A percentile compares a stretch with the other conserved stretches of the same genome.
Evolutionary conservation across 1,140 invertebrate genomes (phyloP).

Genomic region (Schlechtendalia chinensis): DNA sequence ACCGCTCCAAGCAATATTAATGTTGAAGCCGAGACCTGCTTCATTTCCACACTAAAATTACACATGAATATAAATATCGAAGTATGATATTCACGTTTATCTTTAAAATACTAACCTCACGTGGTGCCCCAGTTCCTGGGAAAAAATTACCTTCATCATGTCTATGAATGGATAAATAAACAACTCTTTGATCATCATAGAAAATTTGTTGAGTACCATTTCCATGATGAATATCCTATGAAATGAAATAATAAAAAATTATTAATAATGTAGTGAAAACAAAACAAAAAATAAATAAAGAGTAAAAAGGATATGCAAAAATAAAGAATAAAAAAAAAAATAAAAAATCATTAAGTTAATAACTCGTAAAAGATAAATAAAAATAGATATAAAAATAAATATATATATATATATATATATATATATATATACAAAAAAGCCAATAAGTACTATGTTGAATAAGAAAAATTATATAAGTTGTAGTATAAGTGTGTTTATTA

Average conservation of each 20-base stretch:
- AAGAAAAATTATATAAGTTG: too few species aligned
- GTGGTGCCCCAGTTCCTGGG: constrained; percentile 91
- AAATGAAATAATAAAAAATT: constrained; percentile 49
- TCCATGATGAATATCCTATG: constrained; percentile 96
- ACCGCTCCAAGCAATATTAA: constrained; percentile 96
- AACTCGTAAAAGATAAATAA: too few species aligned
- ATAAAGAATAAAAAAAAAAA: too few species aligned
- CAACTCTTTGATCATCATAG: constrained; percentile 89
- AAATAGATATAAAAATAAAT: too few species aligned
- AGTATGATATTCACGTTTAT: background rate
- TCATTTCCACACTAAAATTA: constrained; percentile 73
- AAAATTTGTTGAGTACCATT: constrained; percentile 99
- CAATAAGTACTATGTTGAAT: too few species aligned
- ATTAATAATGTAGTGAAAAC: too few species aligned
- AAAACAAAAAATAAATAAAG: too few species aligned
- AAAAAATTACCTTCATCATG: constrained; percentile 99
- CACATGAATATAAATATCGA: background rate
- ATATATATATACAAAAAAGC: too few species aligned
- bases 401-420: too few species aligned
- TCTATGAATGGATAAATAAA: constrained; percentile 96
- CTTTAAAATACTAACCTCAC: constrained; percentile 62
- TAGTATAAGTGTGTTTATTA: too few species aligned
- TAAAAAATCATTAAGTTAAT: too few species aligned
- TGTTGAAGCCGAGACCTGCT: constrained; percentile 90
- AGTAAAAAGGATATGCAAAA: too few species aligned